Percentiles rank a stretch among this genome's conserved stretches.
Evolutionary conservation across 2,888 invertebrate genomes (phyloP).

Genomic region (Masnerella sp.): DNA sequence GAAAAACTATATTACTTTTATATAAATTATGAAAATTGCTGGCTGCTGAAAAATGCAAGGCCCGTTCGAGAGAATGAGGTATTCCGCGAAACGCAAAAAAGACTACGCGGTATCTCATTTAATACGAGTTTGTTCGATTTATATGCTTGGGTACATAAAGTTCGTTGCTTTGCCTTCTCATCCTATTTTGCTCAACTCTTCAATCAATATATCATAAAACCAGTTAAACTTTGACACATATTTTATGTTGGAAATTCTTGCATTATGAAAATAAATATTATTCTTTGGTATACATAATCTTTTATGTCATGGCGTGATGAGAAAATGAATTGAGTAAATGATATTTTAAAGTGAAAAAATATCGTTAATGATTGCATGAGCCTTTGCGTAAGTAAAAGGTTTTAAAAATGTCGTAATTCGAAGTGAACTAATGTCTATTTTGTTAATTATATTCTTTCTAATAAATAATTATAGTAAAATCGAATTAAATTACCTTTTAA

Average conservation of each 20-base stretch:
- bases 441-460: no score
- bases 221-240: slow-evolving; percentile 38
- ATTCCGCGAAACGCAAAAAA: no score
- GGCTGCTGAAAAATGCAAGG: not conserved
- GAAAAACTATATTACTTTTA: slow-evolving; percentile 14
- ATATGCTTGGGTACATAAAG: not conserved
- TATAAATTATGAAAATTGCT: slow-evolving; percentile 16
- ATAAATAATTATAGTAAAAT: no score
- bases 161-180: slow-evolving; percentile 7
- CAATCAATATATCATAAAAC: slow-evolving; percentile 31
- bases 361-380: slow-evolving; percentile 4
- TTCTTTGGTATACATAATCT: slow-evolving; percentile 12
- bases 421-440: no score
- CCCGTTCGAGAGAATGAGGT: no score
- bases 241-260: slow-evolving; percentile 13
- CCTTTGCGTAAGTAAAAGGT: not conserved
- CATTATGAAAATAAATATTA: slow-evolving; percentile 26
- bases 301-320: not conserved
- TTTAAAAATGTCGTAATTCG: slow-evolving; percentile 1
- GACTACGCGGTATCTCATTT: not conserved
- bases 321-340: slow-evolving; percentile 25
- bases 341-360: slow-evolving; percentile 24
- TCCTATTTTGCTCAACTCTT: slow-evolving; percentile 5
- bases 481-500: no score
- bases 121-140: slow-evolving; percentile 11